Base-by-base conservation (phyloP, 2,888 invertebrate genomes). In the Elysia crispata region DNA sequence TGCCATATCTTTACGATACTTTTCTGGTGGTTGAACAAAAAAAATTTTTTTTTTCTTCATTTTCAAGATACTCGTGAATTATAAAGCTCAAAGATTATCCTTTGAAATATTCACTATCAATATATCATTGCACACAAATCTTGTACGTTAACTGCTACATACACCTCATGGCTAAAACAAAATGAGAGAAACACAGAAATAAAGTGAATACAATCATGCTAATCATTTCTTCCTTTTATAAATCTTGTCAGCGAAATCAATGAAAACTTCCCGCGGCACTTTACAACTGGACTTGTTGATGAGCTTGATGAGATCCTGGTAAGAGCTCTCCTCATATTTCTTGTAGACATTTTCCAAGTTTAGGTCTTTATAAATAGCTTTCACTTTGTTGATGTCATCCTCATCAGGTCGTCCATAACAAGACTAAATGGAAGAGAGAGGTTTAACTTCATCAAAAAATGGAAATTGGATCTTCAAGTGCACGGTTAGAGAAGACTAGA, bases 171-270 rank as follows among this genome's bases (percentile, higher is more conserved):
- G 41, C 41, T 11, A 41, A 3, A 41, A 41, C 41, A 41, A 41
- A 41, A 41, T 41, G 11, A 41, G 3, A 6, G 11, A 41, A 41
- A 41, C 41, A 41, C 3, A 6, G 41, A 41, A 41, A 13, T 11
- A 69, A 33, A 69, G 33, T 8, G 23, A 33, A 70, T 70, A n/a
- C 20, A n/a, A 25, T 33, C 13, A 18, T 1, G 18, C 25, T 28
- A 20, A 13, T 85, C 85, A 92, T 84, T 90, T 92, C 30, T 89
- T 80, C 74, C 92, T 82, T 80, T 91, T 92, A 86, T 91, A 92
- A 11, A 92, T 92, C 83, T 91, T 92, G 41, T 87, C 79, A 3
- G 90, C 90, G 86, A 89, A 91, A 13, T 85, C 82, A 25, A 83
- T 81, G 83, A 92, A 92, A 83, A 92, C 86, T 49, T 90, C 85